Base-by-base conservation (phyloP, 2,113 vertebrate genomes). In the Andinoacara biseriatus region DNA sequence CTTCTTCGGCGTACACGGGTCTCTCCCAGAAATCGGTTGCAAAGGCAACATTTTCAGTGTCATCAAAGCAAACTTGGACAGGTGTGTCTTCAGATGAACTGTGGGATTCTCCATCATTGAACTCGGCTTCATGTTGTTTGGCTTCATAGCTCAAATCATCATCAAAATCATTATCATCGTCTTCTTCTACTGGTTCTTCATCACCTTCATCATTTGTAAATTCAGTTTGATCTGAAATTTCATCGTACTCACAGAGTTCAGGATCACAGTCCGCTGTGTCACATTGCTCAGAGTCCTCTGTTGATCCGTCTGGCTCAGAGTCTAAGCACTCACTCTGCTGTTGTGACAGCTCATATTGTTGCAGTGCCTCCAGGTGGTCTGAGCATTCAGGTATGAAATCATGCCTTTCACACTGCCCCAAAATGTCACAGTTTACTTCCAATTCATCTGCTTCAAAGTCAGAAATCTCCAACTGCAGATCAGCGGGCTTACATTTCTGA, bases 401-500 rank as follows among this genome's bases (percentile, higher is more conserved):
- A 63, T 69, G 76, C 82, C 76, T 90, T 83, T 89, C 80, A 58
- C 58, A 86, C 60, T 62, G 81, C 43, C 20, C 83, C n/a, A 83
- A 83, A 84, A 52, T 57, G 31, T 77, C 84, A 82, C 29, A 79
- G 82, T 83, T 86, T 7, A 69, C 56, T 22, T 74, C 40, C 57
- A 78, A 78, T 78, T 69, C 38, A 33, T 90, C 84, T 43, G 80
- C 62, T 81, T 91, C 89, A 40, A 59, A 84, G 69, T 80, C 88
- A 35, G 80, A 62, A 81, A 84, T 87, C 63, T 80, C 87, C 18
- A 74, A 75, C 63, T 86, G 92, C 69, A 87, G 87, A 90, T 86
- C 78, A 60, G 67, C 60, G 75, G 88, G 81, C 54, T 88, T 49
- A 56, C 84, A 91, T 90, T 89, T 87, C 46, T 89, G 87, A 81